Evolutionary conservation across 2,888 invertebrate genomes (phyloP), one percentile per base, ranked within the genome.

Genomic region (Idaea straminata): DNA sequence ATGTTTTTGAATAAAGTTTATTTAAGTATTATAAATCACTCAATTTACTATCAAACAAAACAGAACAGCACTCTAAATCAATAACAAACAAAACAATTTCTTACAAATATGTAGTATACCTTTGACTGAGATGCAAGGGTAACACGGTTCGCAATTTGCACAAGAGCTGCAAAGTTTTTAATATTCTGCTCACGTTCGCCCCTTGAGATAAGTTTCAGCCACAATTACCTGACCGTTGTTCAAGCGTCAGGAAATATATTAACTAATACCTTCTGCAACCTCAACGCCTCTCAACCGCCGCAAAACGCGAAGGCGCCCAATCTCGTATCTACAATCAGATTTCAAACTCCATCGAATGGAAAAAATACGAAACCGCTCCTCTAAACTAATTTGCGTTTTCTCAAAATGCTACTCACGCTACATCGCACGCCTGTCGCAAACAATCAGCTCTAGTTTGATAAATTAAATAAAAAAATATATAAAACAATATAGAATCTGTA

Each of bases 141-240:
- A 76, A 78, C 79, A 80, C 77, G 82, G 82, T 85, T 90, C 85
- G 86, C 89, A 88, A 92, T 90, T 90, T 90, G 85, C 83, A 78
- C 81, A 83, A 84, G 82, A 83, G 77, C 83, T 80, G 80, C 79
- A 79, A 79, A 78, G 81, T 79, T 77, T 82, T 88, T 85, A 78
- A 83, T 85, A 91, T 90, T 90, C 90, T 71, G 81, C 82, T 87
- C 90, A 91, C 90, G 90, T 86, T 77, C 83, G 81, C 85, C 85
- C 82, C 84, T 85, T 83, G 85, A 91, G 91, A 91, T 91, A 91
- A 91, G 89, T 90, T 90, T 88, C 89, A 88, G 82, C 89, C 89
- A 89, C 90, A 91, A 91, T 89, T 89, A 91, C 90, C 89, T 87
- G 90, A 87, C 88, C 89, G 90, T 85, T 89, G 90, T 85, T 89